Conservation (phyloP, 2,797 vertebrate genomes). For the Calcarius lapponicus region DNA sequence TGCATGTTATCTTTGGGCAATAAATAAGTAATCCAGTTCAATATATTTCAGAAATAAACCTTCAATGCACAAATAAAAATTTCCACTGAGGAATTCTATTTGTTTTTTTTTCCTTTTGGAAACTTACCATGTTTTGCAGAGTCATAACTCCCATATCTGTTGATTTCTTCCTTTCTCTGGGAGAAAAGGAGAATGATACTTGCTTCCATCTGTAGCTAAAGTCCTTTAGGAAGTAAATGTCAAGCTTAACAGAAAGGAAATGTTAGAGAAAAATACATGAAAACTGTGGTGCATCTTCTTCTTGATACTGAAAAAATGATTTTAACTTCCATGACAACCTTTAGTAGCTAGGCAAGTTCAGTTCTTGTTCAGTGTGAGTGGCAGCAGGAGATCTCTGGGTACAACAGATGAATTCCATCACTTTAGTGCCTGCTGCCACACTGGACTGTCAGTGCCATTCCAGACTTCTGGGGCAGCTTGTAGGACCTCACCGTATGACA, state of each 20-base stretch:
- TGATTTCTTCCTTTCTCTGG: not conserved
- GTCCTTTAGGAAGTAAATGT: not conserved
- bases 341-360: not conserved
- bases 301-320: not conserved
- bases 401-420: not conserved
- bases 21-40: not conserved
- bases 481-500: not conserved
- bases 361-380: not conserved
- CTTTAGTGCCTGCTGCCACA: not conserved
- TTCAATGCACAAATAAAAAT: not conserved
- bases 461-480: not conserved
- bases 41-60: not conserved
- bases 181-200: not conserved
- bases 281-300: not conserved
- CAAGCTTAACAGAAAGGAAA: not conserved
- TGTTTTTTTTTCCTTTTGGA: not conserved
- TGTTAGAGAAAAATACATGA: not conserved
- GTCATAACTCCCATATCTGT: not conserved
- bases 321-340: not conserved
- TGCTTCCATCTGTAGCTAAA: not conserved
- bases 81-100: not conserved
- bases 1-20: not conserved
- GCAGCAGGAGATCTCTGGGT: not conserved
- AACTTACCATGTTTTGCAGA: not conserved
- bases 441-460: not conserved